Evolutionary conservation across 2,797 vertebrate species (phyloP).

Genomic region (Poecilia gillii): DNA sequence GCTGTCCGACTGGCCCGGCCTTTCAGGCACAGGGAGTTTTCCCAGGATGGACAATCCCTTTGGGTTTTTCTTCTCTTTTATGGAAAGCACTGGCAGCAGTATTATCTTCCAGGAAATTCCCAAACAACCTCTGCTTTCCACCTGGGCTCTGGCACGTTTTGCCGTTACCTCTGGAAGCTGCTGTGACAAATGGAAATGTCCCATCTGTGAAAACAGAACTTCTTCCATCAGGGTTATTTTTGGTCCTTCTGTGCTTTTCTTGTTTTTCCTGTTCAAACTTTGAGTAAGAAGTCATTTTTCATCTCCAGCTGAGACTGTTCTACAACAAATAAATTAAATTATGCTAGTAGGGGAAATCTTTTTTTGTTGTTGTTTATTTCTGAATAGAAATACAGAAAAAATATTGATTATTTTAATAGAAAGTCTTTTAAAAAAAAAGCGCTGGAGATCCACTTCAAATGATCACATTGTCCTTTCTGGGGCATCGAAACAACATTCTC

Average conservation of each 20-base stretch:
- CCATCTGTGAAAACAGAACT: constrained; percentile 23
- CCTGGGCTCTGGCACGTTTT: constrained; percentile 55
- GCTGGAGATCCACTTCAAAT: constrained; percentile 36
- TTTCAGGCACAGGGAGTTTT: constrained; percentile 47
- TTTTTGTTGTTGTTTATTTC: constrained; percentile 13
- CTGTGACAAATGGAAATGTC: constrained; percentile 36
- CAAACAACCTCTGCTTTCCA: constrained; percentile 44
- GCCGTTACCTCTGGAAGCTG: constrained; percentile 28
- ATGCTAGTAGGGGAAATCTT: constrained; percentile 54
- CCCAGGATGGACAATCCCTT: constrained; percentile 47
- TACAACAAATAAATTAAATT: constrained; percentile 80
- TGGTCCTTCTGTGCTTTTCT: constrained; percentile 42
- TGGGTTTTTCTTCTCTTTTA: constrained; percentile 39
- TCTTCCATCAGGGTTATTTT: constrained; percentile 39
- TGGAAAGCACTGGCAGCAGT: constrained; percentile 49
- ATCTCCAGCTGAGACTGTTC: constrained; percentile 14
- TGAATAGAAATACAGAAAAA: constrained; percentile 46
- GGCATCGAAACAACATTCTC: constrained; percentile 25
- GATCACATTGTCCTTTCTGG: constrained; percentile 21
- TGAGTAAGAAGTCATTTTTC: constrained; percentile 14
- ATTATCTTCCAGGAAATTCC: constrained; percentile 59
- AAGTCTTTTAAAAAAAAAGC: constrained; percentile 40
- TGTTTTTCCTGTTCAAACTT: not conserved
- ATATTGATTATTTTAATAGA: constrained; percentile 45
- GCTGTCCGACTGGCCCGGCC: constrained; percentile 16